These are phyloP conservation scores for Heliconius himera DNA, from an alignment of 1,140 invertebrate species.

Conservation along the genomic window DNA sequence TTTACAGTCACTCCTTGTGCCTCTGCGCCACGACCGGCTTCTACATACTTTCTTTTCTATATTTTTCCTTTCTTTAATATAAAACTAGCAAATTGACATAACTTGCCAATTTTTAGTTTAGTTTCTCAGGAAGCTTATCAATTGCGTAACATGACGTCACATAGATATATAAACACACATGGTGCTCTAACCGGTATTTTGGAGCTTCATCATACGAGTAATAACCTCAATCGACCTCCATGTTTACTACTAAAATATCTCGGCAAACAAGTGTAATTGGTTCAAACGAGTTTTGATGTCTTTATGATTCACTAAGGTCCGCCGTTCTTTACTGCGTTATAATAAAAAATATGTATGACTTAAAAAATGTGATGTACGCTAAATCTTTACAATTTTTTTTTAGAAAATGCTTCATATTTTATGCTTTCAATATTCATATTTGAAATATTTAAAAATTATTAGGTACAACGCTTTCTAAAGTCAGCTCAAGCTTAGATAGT, in stretches of 20 bases:
- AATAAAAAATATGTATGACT: not conserved
- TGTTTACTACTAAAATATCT: slow-evolving; percentile 42
- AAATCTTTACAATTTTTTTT: too few species aligned
- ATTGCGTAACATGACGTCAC: slow-evolving; percentile 37
- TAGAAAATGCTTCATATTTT: too few species aligned
- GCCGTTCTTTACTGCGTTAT: not conserved
- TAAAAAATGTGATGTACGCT: not conserved
- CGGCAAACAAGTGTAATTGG: slow-evolving; percentile 53
- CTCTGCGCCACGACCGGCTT: too few species aligned
- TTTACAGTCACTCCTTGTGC: too few species aligned
- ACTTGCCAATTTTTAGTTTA: slow-evolving; percentile 29
- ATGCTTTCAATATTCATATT: too few species aligned
- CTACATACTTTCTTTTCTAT: slow-evolving; percentile 10
- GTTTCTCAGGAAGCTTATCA: slow-evolving; percentile 42
- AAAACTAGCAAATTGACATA: slow-evolving; percentile 31
- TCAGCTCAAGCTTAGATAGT: not conserved
- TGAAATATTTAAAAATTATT: not conserved
- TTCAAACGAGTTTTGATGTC: slow-evolving; percentile 52
- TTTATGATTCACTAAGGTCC: slow-evolving; percentile 25
- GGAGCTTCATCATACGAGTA: slow-evolving; percentile 58
- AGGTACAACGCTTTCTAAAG: not conserved
- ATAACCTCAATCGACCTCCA: slow-evolving; percentile 64
- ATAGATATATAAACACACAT: slow-evolving; percentile 52
- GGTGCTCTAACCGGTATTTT: slow-evolving; percentile 62
- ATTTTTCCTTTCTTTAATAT: not conserved